These are phyloP conservation scores for Acronicta alni DNA, from an alignment of 2,888 invertebrate genomes.

Conservation along the genomic window DNA sequence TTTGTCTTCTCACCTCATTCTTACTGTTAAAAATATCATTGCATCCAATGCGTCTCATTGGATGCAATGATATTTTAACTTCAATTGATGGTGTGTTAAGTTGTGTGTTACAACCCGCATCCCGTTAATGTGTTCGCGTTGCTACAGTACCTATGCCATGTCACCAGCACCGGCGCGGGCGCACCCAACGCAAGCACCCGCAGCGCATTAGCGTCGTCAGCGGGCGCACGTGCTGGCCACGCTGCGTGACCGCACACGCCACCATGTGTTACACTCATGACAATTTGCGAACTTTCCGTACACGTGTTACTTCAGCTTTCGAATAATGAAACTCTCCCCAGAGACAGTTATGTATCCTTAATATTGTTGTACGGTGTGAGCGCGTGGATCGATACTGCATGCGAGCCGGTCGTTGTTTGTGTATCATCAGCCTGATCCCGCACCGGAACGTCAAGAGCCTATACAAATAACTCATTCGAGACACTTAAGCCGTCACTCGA, in stretches of 20 bases:
- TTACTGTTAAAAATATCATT: too few species aligned
- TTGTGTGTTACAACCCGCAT: conserved; percentile 26
- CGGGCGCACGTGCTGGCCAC: conserved; percentile 5
- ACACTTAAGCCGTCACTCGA: conserved; percentile 82
- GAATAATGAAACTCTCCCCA: not conserved
- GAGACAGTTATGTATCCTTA: not conserved
- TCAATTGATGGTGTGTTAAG: not conserved
- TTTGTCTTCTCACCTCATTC: too few species aligned
- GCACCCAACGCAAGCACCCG: not conserved
- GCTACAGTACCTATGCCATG: too few species aligned
- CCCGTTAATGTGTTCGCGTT: not conserved
- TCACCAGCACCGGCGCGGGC: too few species aligned
- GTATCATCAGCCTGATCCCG: conserved; percentile 62
- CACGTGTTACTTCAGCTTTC: not conserved
- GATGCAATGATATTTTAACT: not conserved
- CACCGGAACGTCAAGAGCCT: conserved; percentile 74
- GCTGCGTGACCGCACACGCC: conserved; percentile 13
- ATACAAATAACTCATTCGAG: conserved; percentile 83
- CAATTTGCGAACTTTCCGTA: not conserved
- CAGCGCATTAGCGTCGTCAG: not conserved
- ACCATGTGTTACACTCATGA: not conserved
- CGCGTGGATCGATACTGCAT: not conserved
- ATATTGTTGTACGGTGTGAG: too few species aligned
- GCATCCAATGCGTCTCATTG: too few species aligned
- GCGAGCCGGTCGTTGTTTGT: conserved; percentile 62